A percentile compares a stretch with the other conserved stretches of the same genome.
Conservation (phyloP, 1,140 invertebrate genomes). For the Euwallacea similis region DNA sequence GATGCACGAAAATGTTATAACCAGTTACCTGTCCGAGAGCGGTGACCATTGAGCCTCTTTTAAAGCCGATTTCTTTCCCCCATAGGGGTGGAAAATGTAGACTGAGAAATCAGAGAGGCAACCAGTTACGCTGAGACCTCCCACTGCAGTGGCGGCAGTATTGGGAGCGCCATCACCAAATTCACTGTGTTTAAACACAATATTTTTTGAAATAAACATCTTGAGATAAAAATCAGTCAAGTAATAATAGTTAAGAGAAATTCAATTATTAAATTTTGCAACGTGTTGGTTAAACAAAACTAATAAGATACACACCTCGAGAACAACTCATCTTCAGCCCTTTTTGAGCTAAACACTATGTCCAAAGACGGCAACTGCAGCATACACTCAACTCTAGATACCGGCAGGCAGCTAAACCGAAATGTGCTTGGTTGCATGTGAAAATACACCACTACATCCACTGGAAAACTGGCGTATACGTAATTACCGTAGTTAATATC, state of each 20-base stretch:
- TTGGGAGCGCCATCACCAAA: slow-evolving; percentile 60
- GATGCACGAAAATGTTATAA: background rate
- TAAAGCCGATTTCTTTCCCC: slow-evolving; percentile 80
- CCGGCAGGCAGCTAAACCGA: slow-evolving; percentile 92
- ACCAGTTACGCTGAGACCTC: slow-evolving; percentile 90
- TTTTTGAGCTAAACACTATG: slow-evolving; percentile 88
- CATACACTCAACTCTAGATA: slow-evolving; percentile 95
- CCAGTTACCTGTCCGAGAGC: slow-evolving; percentile 63
- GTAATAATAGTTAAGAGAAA: slow-evolving; percentile 1
- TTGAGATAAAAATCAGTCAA: slow-evolving; percentile 4
- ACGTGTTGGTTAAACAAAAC: too few relatives aligned
- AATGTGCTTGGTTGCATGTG: slow-evolving; percentile 97
- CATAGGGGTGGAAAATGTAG: slow-evolving; percentile 97
- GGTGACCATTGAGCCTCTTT: slow-evolving; percentile 86
- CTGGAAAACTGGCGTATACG: slow-evolving; percentile 91
- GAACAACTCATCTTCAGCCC: slow-evolving; percentile 71
- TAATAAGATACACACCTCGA: slow-evolving; percentile 46
- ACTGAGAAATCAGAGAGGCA: slow-evolving; percentile 95
- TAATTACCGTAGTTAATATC: slow-evolving; percentile 71
- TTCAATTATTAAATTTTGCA: slow-evolving; percentile 11
- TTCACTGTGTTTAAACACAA: slow-evolving; percentile 54
- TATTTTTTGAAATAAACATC: slow-evolving; percentile 30
- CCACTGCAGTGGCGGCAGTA: slow-evolving; percentile 67
- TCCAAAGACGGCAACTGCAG: slow-evolving; percentile 93
- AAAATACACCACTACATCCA: slow-evolving; percentile 98